Evolutionary conservation across 2,888 invertebrate species (phyloP).

Genomic region (Stegana nigrithorax): DNA sequence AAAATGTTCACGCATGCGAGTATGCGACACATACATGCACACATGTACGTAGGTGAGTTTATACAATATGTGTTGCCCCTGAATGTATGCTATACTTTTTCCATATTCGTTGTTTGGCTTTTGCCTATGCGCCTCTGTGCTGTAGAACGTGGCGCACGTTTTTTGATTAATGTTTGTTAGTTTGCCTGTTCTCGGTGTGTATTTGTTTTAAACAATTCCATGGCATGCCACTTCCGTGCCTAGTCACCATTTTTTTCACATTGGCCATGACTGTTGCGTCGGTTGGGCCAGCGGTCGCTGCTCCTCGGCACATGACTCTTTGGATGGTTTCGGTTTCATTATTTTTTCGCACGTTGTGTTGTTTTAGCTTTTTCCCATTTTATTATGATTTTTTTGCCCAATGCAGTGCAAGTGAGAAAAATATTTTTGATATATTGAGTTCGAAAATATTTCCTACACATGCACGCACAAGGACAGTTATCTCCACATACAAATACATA

Average conservation of each 20-base stretch:
- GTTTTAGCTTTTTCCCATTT: not conserved
- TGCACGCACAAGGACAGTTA: too few relatives aligned
- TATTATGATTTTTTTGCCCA: not conserved
- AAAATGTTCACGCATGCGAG: not conserved
- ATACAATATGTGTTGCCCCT: not conserved
- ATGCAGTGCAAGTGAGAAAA: too few relatives aligned
- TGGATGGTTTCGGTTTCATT: not conserved
- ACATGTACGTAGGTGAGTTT: not conserved
- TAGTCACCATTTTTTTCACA: not conserved
- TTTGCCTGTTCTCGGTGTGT: not conserved
- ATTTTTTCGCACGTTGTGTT: not conserved
- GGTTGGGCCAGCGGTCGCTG: too few relatives aligned
- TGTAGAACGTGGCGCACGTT: too few relatives aligned
- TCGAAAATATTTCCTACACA: too few relatives aligned
- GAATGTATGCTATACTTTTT: not conserved
- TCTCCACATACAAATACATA: too few relatives aligned
- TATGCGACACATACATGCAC: too few relatives aligned
- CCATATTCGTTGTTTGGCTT: not conserved
- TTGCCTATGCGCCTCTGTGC: too few relatives aligned
- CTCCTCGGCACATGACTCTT: too few relatives aligned
- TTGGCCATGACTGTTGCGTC: too few relatives aligned
- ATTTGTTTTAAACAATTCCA: not conserved
- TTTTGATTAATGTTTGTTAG: constrained; percentile 13
- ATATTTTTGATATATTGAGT: too few relatives aligned
- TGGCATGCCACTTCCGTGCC: not conserved